These are phyloP conservation scores for Lineus longissimus DNA, from an alignment of 1,140 invertebrate genomes.

Conservation along the genomic window DNA sequence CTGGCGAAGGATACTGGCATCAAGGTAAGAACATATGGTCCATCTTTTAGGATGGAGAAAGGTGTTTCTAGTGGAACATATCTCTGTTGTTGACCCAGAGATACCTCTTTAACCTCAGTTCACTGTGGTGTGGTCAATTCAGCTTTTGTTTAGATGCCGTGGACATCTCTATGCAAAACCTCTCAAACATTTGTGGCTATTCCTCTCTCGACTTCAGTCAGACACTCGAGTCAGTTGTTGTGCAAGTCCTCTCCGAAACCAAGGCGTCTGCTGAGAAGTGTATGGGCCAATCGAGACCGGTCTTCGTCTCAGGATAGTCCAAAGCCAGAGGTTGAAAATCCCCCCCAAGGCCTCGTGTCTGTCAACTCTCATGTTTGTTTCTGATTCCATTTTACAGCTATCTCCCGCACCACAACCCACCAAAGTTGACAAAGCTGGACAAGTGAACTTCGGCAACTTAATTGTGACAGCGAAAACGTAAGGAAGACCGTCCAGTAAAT, in stretches of 20 bases:
- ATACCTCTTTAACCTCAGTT: neutral
- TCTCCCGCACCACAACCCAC: conserved; percentile 34
- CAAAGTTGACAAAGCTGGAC: conserved; percentile 41
- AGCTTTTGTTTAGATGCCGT: neutral
- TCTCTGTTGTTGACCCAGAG: neutral
- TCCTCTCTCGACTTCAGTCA: too few species aligned
- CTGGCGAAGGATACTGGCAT: conserved; percentile 42
- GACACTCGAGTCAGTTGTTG: too few species aligned
- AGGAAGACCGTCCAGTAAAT: too few species aligned
- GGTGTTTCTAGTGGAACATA: neutral
- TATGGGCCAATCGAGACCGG: too few species aligned
- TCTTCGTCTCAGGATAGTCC: too few species aligned
- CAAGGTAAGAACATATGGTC: conserved; percentile 31
- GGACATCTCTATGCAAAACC: too few species aligned
- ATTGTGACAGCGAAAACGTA: conserved; percentile 38
- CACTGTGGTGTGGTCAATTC: neutral
- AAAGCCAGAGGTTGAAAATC: too few species aligned
- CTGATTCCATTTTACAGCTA: conserved; percentile 31
- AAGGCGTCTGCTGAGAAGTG: too few species aligned
- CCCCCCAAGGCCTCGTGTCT: too few species aligned
- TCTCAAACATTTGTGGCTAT: too few species aligned
- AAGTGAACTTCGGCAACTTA: conserved; percentile 44
- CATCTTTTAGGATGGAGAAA: neutral
- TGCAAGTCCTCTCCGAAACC: too few species aligned
- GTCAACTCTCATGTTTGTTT: neutral